Conservation (phyloP, 2,797 vertebrate species). For the Schizopygopsis pylzovi region DNA sequence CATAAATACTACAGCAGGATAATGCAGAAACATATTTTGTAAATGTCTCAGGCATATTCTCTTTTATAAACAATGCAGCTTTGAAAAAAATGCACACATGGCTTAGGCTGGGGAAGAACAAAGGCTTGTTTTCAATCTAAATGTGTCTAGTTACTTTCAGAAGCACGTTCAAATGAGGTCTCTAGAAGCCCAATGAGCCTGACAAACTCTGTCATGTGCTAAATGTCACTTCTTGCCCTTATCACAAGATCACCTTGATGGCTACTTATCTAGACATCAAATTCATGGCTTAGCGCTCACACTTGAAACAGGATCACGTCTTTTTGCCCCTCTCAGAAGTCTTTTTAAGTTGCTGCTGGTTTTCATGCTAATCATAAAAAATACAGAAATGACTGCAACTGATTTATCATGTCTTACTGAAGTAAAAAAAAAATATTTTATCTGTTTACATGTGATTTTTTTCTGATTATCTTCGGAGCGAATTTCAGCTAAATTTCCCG, state of each 20-base stretch:
- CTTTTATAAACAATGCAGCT: not conserved
- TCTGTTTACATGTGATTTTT: not conserved
- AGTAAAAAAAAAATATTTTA: not conserved
- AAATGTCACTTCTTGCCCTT: slow-evolving; percentile 49
- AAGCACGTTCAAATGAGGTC: slow-evolving; percentile 23
- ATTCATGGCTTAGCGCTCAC: slow-evolving; percentile 29
- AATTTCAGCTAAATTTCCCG: not conserved
- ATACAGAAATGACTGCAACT: not conserved
- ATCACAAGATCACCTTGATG: slow-evolving; percentile 38
- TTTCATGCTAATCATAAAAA: not conserved
- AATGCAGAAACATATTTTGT: not conserved
- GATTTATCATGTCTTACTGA: not conserved
- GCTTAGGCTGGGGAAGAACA: not conserved
- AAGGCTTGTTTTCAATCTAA: slow-evolving; percentile 26
- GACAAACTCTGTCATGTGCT: slow-evolving; percentile 44
- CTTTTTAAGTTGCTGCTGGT: not conserved
- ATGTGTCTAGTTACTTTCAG: slow-evolving; percentile 27
- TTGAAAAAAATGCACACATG: not conserved
- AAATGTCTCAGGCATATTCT: not conserved
- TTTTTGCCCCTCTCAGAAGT: slow-evolving; percentile 15
- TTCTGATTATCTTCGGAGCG: not conserved
- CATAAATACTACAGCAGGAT: slow-evolving; percentile 5
- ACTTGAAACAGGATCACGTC: slow-evolving; percentile 8
- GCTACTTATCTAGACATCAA: slow-evolving; percentile 39
- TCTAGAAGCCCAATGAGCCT: slow-evolving; percentile 27